Evolutionary conservation across 2,797 vertebrate genomes (phyloP), one percentile per base, ranked within the genome.

Genomic region (Sylvilagus floridanus): DNA sequence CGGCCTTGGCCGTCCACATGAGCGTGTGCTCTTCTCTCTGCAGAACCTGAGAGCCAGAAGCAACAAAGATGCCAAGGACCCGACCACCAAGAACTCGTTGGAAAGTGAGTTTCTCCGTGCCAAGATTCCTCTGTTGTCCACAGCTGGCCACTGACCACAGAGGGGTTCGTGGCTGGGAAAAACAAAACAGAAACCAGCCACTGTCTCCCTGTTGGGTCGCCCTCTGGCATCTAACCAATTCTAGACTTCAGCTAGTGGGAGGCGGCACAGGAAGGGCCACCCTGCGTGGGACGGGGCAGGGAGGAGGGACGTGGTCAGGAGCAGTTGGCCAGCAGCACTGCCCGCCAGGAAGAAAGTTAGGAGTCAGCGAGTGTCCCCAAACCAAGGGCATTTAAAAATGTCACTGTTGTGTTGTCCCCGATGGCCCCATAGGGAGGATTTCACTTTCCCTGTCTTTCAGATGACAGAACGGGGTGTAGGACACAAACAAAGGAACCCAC

Each of bases 11-110:
- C 13, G 2, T 4, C 96, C 93, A 0, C 0, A 5, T 42, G 16
- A 47, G 63, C 75, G 24, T 0, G 2, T 4, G 3, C 92, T 92
- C 97, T 97, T 91, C 95, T 96, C 88, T 96, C 97, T 94, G 87
- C 79, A 99, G 99, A 99, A 99, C 97, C 98, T 99, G 88, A 99
- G 99, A 97, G 99, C 99, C 96, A 99, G 99, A 97, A 99, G 99
- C 97, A 99, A 98, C 86, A 99, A 99, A 97, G 99, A 99, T 83
- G 98, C 98, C 84, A 99, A 99, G 97, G 99, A 99, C 94, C 99
- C 99, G 92, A 98, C 99, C 0, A 98, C 98, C 54, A 99, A 99
- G 98, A 99, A 99, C 98, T 99, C 99, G 76, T 97, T 99, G 88
- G 99, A 99, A 98, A 99, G 99, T 99, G 97, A 98, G 99, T 90